Conservation (phyloP, 1,140 invertebrate genomes). For the honey bee (Apis mellifera) region Amel_HAv3.1 CM009933.2:12060001-12060500, state of each 20-base stretch:
- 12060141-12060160: constrained; percentile 48
- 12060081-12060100: neutral
- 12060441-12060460: constrained; percentile 11
- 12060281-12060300: constrained; percentile 12
- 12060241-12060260: constrained; percentile 26
- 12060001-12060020: too few relatives aligned
- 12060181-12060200: constrained; percentile 65
- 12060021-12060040: too few relatives aligned
- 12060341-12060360: constrained; percentile 47
- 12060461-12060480: too few relatives aligned
- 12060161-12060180: constrained; percentile 58
- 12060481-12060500: too few relatives aligned
- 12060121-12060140: neutral
- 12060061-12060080: too few relatives aligned
- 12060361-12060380: constrained; percentile 14
- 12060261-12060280: neutral
- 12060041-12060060: too few relatives aligned
- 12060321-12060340: constrained; percentile 23
- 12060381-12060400: neutral
- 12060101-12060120: neutral
- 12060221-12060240: constrained; percentile 2
- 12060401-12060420: neutral
- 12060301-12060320: constrained; percentile 53
- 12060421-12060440: constrained; percentile 4
- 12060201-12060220: constrained; percentile 48